These are phyloP conservation scores for Amiota minor DNA, from an alignment of 2,888 invertebrate genomes.

Conservation along the genomic window DNA sequence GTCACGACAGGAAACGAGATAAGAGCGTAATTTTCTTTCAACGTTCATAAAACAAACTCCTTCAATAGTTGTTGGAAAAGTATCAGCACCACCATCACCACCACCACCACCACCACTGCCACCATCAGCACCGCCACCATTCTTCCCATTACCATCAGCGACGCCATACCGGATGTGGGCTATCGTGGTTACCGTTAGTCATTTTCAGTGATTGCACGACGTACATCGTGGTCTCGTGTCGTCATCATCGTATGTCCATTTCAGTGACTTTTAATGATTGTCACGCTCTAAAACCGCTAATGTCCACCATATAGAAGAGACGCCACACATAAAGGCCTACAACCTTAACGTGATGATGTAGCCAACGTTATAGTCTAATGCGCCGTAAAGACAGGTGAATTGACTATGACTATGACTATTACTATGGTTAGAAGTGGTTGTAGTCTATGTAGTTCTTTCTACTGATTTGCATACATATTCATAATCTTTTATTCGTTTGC, in stretches of 20 bases:
- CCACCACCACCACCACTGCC: neutral
- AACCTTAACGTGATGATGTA: constrained; percentile 8
- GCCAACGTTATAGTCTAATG: constrained; percentile 8
- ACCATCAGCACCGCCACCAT: neutral
- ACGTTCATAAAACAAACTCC: constrained; percentile 50
- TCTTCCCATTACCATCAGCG: constrained; percentile 33
- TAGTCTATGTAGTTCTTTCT: neutral
- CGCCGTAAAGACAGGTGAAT: constrained; percentile 22
- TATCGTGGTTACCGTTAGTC: constrained; percentile 70
- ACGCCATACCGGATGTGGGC: constrained; percentile 60
- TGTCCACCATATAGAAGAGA: neutral
- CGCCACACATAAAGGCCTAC: neutral
- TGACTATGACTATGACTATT: constrained; percentile 6
- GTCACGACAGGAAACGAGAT: constrained; percentile 74
- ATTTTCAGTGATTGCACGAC: constrained; percentile 63
- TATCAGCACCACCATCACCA: neutral
- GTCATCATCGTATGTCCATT: constrained; percentile 24
- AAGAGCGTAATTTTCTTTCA: constrained; percentile 73
- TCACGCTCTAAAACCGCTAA: constrained; percentile 51
- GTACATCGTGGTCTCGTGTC: constrained; percentile 5
- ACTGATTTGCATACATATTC: constrained; percentile 69
- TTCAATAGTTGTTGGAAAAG: constrained; percentile 5
- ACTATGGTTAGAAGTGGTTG: neutral
- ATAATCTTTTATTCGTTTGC: constrained; percentile 52
- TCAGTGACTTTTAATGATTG: constrained; percentile 64